Conservation (phyloP, 2,113 vertebrate genomes). For the Eublepharis macularius region DNA sequence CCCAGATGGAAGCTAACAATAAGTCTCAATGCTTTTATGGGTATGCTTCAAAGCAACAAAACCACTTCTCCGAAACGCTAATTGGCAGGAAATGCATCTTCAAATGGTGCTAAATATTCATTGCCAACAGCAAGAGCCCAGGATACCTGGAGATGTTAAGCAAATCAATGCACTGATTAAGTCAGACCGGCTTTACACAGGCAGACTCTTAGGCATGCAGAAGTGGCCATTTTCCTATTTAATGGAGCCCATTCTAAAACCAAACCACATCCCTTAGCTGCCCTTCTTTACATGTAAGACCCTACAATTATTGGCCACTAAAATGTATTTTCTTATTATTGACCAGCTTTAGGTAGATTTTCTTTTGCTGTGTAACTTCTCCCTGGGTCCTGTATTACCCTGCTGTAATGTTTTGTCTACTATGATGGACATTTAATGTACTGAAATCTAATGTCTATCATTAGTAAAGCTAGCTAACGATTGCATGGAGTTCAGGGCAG, state of each 20-base stretch:
- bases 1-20: not conserved
- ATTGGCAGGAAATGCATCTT: conserved; percentile 32
- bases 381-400: conserved; percentile 25
- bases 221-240: not conserved
- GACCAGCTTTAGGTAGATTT: conserved; percentile 14
- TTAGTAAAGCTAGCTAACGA: conserved; percentile 26
- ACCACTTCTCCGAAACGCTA: not conserved
- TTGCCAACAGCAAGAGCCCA: not conserved
- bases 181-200: conserved; percentile 14
- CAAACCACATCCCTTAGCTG: not conserved
- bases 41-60: conserved; percentile 13
- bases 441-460: conserved; percentile 15
- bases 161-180: conserved; percentile 24
- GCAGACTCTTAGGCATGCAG: conserved; percentile 24
- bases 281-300: not conserved
- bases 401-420: conserved; percentile 15
- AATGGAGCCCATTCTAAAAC: not conserved
- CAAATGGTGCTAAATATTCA: conserved; percentile 15
- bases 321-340: conserved; percentile 38
- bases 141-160: not conserved
- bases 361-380: conserved; percentile 31
- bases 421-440: conserved; percentile 35
- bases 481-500: too few species aligned
- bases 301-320: conserved; percentile 10
- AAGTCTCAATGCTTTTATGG: not conserved